These are phyloP conservation scores for Drosophila kambysellisi DNA, from an alignment of 2,888 invertebrate genomes.

Conservation along the genomic window DNA sequence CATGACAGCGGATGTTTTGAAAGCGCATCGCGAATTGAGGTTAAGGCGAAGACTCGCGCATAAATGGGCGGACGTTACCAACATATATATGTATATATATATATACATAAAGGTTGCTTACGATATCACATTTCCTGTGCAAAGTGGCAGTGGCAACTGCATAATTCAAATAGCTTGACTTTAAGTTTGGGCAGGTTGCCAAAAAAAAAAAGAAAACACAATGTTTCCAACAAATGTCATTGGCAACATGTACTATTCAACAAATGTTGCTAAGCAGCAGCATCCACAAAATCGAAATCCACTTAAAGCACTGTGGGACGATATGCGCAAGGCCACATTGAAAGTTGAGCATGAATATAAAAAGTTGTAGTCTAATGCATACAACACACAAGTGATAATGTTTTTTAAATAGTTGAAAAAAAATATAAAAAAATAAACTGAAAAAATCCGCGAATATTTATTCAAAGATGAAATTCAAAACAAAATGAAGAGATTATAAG, in stretches of 20 bases:
- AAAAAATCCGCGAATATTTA: not conserved
- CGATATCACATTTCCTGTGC: conserved; percentile 44
- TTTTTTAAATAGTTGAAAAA: not conserved
- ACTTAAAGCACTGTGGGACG: conserved; percentile 39
- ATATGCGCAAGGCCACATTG: too few relatives aligned
- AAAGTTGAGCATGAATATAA: not conserved
- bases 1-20: conserved; percentile 73
- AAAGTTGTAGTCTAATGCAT: not conserved
- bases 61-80: conserved; percentile 36
- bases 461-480: not conserved
- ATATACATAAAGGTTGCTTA: not conserved
- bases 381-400: not conserved
- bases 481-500: not conserved
- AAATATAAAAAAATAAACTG: not conserved
- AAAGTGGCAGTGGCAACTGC: conserved; percentile 21
- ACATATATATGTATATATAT: conserved; percentile 1
- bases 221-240: conserved; percentile 17
- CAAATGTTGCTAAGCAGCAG: conserved; percentile 45
- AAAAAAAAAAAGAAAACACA: conserved; percentile 16
- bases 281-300: conserved; percentile 60
- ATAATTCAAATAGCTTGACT: conserved; percentile 26
- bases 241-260: conserved; percentile 30
- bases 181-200: conserved; percentile 36
- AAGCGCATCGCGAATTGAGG: conserved; percentile 49
- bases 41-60: conserved; percentile 43